Evolutionary conservation across 2,888 invertebrate species (phyloP).

Genomic region (Lissocephala sabroskyi): DNA sequence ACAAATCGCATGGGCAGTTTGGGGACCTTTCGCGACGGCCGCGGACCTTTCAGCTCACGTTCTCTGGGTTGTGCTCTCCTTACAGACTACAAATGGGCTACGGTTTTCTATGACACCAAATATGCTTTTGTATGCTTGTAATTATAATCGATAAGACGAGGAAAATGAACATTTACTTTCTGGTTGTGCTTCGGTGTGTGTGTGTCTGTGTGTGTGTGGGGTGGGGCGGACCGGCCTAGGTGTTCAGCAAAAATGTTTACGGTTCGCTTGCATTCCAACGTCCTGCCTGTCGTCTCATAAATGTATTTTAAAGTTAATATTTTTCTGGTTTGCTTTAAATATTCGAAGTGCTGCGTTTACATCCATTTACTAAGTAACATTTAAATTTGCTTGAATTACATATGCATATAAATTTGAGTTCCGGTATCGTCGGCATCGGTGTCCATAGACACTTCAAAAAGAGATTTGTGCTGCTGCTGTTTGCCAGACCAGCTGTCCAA

Average conservation of each 20-base stretch:
- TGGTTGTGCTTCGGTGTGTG: conserved; percentile 4
- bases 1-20: conserved; percentile 23
- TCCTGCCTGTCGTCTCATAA: conserved; percentile 27
- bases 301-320: conserved; percentile 49
- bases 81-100: conserved; percentile 27
- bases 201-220: no score
- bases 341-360: conserved; percentile 5
- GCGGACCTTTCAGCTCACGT: conserved; percentile 31
- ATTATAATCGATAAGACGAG: no score
- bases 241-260: conserved; percentile 46
- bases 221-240: conserved; percentile 35
- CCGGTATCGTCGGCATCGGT: no score
- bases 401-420: conserved; percentile 1
- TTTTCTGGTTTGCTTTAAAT: conserved; percentile 20
- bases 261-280: conserved; percentile 12
- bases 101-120: background rate
- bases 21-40: conserved; percentile 1
- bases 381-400: background rate
- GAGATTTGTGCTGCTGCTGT: no score
- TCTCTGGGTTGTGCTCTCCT: conserved; percentile 10
- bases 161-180: conserved; percentile 13
- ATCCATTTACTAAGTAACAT: conserved; percentile 24
- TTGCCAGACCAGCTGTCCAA: no score
- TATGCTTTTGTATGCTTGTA: conserved; percentile 7
- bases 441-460: no score